A percentile compares a stretch with the other conserved stretches of the same genome.
Conservation (phyloP, 2,797 vertebrate species). For the Heterohyrax brucei region DNA sequence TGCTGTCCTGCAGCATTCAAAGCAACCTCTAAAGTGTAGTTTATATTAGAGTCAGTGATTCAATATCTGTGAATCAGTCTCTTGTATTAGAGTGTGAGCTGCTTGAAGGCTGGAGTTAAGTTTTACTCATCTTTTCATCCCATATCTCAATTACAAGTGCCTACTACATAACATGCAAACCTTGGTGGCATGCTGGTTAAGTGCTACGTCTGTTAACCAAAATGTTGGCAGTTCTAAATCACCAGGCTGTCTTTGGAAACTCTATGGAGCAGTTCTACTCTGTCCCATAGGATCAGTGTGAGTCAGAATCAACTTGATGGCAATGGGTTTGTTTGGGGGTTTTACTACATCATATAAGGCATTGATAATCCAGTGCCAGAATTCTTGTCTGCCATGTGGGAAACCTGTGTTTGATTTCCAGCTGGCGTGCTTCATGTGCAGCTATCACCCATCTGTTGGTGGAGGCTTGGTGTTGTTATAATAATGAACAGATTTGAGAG, state of each 20-base stretch:
- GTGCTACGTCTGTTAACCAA: no score
- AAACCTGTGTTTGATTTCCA: not conserved
- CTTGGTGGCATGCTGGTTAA: no score
- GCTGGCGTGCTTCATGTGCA: not conserved
- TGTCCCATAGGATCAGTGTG: no score
- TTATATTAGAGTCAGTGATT: not conserved
- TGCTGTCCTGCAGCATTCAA: not conserved
- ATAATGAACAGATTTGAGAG: not conserved
- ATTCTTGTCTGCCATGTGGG: not conserved
- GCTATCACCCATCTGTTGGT: not conserved
- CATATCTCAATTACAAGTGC: not conserved
- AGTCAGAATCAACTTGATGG: no score
- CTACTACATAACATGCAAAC: not conserved
- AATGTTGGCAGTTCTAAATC: no score
- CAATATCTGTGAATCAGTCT: not conserved
- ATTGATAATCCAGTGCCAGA: not conserved
- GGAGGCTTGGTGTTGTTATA: not conserved
- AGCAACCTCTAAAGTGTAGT: not conserved
- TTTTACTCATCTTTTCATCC: not conserved
- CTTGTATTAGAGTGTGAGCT: slow-evolving; percentile 1
- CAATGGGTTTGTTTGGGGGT: no score
- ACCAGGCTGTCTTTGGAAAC: no score
- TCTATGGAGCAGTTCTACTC: no score
- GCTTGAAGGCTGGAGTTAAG: not conserved
- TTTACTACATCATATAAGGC: not conserved